Evolutionary conservation across 1,140 invertebrate genomes (phyloP).

Genomic region (Drosophila orosa): DNA sequence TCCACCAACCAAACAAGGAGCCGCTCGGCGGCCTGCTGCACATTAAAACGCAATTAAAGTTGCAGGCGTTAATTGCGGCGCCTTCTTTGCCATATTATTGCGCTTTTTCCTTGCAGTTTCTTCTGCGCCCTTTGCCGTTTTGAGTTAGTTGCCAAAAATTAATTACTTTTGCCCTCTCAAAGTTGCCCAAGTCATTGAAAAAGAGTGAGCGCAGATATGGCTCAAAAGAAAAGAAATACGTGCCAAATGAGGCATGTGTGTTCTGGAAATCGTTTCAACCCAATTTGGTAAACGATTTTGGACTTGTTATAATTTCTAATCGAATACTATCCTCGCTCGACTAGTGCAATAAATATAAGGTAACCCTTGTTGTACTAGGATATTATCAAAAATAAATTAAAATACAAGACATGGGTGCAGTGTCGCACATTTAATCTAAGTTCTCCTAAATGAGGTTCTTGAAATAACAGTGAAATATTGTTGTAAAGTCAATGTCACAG

Average conservation of each 20-base stretch:
- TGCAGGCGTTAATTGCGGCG: conserved; percentile 73
- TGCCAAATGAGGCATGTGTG: conserved; percentile 5
- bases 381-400: no score
- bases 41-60: conserved; percentile 80
- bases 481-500: no score
- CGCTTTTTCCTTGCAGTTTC: conserved; percentile 1
- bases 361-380: no score
- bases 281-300: background rate
- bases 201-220: conserved; percentile 6
- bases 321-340: no score
- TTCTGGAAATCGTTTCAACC: conserved; percentile 17
- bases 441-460: no score
- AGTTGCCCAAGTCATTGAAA: conserved; percentile 53
- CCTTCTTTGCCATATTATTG: conserved; percentile 16
- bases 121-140: conserved; percentile 6
- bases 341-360: no score
- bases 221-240: conserved; percentile 4
- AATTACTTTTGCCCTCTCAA: conserved; percentile 60
- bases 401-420: no score
- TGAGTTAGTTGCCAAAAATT: conserved; percentile 62
- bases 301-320: background rate
- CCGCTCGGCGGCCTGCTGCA: conserved; percentile 45
- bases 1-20: conserved; percentile 13
- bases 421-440: no score
- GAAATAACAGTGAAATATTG: no score